A percentile compares a stretch with the other conserved stretches of the same genome.
phyloP scores from a whole-genome alignment of 2,113 vertebrate species.

The Brienomyrus brachyistius region DNA sequence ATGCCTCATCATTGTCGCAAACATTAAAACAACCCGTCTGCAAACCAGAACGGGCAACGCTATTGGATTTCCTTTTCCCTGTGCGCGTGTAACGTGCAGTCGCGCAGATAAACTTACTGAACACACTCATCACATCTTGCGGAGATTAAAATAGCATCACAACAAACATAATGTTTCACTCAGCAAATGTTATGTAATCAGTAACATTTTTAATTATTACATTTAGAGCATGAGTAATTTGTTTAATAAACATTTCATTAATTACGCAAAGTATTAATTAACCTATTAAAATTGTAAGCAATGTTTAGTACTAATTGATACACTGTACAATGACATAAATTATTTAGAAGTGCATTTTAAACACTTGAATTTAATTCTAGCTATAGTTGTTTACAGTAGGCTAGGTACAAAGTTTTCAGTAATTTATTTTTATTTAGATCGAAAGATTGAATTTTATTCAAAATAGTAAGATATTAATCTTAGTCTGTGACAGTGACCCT shows the following conservation, averaged over 20 bases:
- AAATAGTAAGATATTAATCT: neutral
- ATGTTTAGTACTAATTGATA: neutral
- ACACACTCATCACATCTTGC: neutral
- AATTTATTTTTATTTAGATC: neutral
- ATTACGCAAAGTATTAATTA: neutral
- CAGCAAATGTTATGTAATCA: neutral
- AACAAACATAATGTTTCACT: neutral
- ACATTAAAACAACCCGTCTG: neutral
- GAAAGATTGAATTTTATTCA: neutral
- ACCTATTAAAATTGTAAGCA: neutral
- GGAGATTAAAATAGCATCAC: neutral
- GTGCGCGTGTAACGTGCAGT: neutral
- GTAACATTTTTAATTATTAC: neutral
- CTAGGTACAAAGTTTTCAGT: neutral
- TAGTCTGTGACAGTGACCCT: neutral
- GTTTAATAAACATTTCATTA: neutral
- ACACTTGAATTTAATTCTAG: neutral
- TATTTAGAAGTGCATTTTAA: neutral
- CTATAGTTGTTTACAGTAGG: neutral
- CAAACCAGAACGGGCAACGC: neutral
- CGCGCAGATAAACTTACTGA: neutral
- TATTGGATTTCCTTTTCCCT: neutral
- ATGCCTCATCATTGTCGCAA: neutral
- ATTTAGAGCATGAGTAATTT: neutral
- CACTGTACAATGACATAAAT: neutral